Base-by-base conservation (phyloP, 2,888 invertebrate genomes). In the Neuroscelio doddi region DNA sequence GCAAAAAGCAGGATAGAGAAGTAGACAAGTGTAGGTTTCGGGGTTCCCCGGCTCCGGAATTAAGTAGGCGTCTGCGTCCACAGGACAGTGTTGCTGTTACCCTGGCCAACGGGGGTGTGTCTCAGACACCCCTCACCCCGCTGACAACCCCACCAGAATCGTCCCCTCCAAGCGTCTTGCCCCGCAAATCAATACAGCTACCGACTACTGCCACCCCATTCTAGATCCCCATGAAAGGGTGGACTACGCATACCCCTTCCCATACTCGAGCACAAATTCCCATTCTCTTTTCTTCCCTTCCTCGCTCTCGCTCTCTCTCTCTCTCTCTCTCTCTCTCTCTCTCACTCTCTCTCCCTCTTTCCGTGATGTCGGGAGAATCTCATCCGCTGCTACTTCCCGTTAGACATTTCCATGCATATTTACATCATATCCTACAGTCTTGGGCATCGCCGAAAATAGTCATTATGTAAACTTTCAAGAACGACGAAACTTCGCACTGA, bases 141-240 rank as follows among this genome's bases (percentile, higher is more conserved):
- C 15, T 27, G 15, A 24, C 36, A 32, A n/a, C 51, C 51, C 64
- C 47, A 36, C 34, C 61, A 65, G 57, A 59, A 38, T 41, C 71
- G 42, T 59, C 59, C 74, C 77, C 76, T 72, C 75, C 70, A 74
- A 58, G 67, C 73, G 74, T 75, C 75, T 74, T 75, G 73, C 77
- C 78, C 67, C 76, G 78, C 80, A 80, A 83, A 83, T 83, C 82
- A 81, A 82, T 83, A 83, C 82, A 83, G 83, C 83, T 81, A 78
- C 77, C 79, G 73, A 78, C 36, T 12, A 10, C 78, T 77, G 73
- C 77, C 74, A 76, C 79, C 76, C 76, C 79, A 72, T 75, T 71
- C 68, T 63, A 74, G 70, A 72, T 64, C 71, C 70, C 71, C 73
- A 58, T 53, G 71, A 64, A 51, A 49, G 51, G 53, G 61, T 67